Percentiles rank a stretch among this genome's conserved stretches.
phyloP scores from a whole-genome alignment of 2,797 vertebrate genomes.

The Megaceryle alcyon region DNA sequence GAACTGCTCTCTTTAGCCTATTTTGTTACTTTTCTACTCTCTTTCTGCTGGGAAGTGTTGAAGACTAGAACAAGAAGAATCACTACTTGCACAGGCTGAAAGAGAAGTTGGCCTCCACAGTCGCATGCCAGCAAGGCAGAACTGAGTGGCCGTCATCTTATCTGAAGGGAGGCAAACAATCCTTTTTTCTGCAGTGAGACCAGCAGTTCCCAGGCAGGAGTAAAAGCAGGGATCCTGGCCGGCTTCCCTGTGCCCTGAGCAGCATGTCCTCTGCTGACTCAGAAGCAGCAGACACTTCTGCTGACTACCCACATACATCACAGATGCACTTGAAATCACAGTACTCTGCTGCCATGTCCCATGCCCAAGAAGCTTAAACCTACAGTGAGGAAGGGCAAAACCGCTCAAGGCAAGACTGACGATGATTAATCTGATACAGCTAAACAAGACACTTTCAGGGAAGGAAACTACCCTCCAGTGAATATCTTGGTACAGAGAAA shows the following conservation, averaged over 20 bases:
- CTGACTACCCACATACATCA: not conserved
- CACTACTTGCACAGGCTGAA: not conserved
- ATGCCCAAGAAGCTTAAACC: not conserved
- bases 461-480: not conserved
- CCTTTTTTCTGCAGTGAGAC: not conserved
- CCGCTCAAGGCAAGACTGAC: not conserved
- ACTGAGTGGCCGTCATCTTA: not conserved
- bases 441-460: not conserved
- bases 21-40: not conserved
- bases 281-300: not conserved
- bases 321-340: not conserved
- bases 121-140: not conserved
- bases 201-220: not conserved
- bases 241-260: not conserved
- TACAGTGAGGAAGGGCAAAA: not conserved
- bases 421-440: not conserved
- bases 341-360: not conserved
- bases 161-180: not conserved
- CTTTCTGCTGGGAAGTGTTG: not conserved
- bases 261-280: not conserved
- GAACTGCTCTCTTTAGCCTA: not conserved
- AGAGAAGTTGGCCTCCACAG: not conserved
- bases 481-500: not conserved
- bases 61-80: not conserved
- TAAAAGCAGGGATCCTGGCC: not conserved